Evolutionary conservation across 2,797 vertebrate species (phyloP).

Genomic region (Hippopotamyrus pictus): DNA sequence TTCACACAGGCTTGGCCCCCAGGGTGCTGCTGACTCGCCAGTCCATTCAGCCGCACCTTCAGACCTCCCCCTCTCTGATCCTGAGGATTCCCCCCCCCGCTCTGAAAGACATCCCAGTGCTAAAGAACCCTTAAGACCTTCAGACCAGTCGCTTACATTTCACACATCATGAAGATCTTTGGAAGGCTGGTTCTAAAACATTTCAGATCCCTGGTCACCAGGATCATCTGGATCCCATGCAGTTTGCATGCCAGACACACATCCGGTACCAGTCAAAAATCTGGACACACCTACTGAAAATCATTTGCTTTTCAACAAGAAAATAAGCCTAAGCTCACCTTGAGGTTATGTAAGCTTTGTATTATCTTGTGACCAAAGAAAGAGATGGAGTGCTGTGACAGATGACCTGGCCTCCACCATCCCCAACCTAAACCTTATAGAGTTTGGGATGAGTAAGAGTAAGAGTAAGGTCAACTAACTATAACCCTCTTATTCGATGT

Average conservation of each 20-base stretch:
- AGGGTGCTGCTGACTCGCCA: too few species aligned
- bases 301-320: not conserved
- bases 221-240: not conserved
- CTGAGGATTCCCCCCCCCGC: too few species aligned
- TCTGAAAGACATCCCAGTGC: too few species aligned
- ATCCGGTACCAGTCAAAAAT: not conserved
- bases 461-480: not conserved
- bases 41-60: too few species aligned
- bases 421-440: not conserved
- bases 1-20: too few species aligned
- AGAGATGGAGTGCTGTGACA: not conserved
- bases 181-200: not conserved
- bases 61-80: too few species aligned
- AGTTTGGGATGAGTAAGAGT: not conserved
- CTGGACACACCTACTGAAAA: not conserved
- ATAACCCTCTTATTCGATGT: not conserved
- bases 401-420: not conserved
- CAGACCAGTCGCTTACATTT: not conserved
- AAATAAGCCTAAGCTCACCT: not conserved
- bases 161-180: not conserved
- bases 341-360: not conserved
- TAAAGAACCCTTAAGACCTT: not conserved
- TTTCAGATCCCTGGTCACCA: not conserved
- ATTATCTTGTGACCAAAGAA: not conserved
- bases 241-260: not conserved